These are phyloP conservation scores for Pyralis farinalis DNA, from an alignment of 2,888 invertebrate species.

Conservation along the genomic window DNA sequence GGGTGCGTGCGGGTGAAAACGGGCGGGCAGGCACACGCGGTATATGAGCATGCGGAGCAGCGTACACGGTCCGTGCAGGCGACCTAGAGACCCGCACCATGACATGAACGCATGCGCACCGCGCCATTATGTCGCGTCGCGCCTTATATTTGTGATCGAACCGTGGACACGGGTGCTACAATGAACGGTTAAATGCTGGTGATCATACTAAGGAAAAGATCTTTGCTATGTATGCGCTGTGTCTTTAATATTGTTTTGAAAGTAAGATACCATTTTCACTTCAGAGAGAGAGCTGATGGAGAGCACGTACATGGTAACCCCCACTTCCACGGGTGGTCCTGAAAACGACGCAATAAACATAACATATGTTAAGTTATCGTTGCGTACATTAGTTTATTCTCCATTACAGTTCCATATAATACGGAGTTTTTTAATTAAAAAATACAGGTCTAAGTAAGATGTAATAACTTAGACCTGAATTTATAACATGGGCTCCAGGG, in stretches of 20 bases:
- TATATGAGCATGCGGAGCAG: background rate
- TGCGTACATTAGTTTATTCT: background rate
- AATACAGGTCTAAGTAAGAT: too few relatives aligned
- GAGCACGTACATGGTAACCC: conserved; percentile 92
- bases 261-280: conserved; percentile 85
- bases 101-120: conserved; percentile 16
- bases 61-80: conserved; percentile 22
- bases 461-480: too few relatives aligned
- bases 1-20: conserved; percentile 35
- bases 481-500: too few relatives aligned
- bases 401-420: too few relatives aligned
- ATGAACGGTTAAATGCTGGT: conserved; percentile 77
- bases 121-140: conserved; percentile 29
- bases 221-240: conserved; percentile 74
- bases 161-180: conserved; percentile 78
- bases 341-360: conserved; percentile 76
- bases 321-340: conserved; percentile 91
- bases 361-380: conserved; percentile 24
- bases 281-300: conserved; percentile 93
- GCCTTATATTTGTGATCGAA: conserved; percentile 60
- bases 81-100: conserved; percentile 17
- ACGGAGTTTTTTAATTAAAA: too few relatives aligned
- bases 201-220: conserved; percentile 68
- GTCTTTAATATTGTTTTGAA: conserved; percentile 67
- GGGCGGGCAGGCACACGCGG: conserved; percentile 17